Base-by-base conservation (phyloP, 1,140 invertebrate species). In the Plutomurus gul region DNA sequence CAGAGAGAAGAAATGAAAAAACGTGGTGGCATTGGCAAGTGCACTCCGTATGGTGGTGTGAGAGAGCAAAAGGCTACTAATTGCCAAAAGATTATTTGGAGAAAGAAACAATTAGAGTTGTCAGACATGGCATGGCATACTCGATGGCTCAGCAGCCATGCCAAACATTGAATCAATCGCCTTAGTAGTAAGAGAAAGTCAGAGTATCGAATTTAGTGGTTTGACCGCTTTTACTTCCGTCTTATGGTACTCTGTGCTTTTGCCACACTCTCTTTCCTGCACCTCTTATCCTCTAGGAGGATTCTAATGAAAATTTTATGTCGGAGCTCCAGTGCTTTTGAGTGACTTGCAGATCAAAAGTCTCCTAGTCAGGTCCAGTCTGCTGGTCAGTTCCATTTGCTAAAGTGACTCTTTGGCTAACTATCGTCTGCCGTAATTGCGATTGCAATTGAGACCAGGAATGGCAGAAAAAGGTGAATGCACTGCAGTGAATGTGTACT, bases 31-130 rank as follows among this genome's bases (percentile, higher is more conserved):
- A 43, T 10, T 43, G 7, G 10, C n/a, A 1, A 13, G 39, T 43
- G 39, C n/a, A n/a, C 2, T 43, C 39, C n/a, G 39, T 43, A 8
- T 43, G 39, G 56, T 65, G 56, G 27, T 65, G 27, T 65, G 56
- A n/a, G 56, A 65, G 22, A 5, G 30, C 56, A 65, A 65, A 65
- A 65, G 56, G 56, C 56, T 65, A 30, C 27, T 65, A 65, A 65
- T 65, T 65, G 56, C 56, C 56, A 65, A 65, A 65, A 65, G 56
- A 65, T 65, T 65, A 65, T 65, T 65, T 65, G 56, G 56, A 65
- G 56, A 65, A 65, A 65, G 56, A 65, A 65, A 65, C 56, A 65
- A 65, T 65, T 65, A 65, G 56, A 65, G 30, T 65, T 65, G 56
- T 65, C 56, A 65, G 56, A 65, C 27, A 65, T 65, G 56, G 56